These are phyloP conservation scores for Aporophyla nigra DNA, from an alignment of 2,888 invertebrate genomes.

Conservation along the genomic window DNA sequence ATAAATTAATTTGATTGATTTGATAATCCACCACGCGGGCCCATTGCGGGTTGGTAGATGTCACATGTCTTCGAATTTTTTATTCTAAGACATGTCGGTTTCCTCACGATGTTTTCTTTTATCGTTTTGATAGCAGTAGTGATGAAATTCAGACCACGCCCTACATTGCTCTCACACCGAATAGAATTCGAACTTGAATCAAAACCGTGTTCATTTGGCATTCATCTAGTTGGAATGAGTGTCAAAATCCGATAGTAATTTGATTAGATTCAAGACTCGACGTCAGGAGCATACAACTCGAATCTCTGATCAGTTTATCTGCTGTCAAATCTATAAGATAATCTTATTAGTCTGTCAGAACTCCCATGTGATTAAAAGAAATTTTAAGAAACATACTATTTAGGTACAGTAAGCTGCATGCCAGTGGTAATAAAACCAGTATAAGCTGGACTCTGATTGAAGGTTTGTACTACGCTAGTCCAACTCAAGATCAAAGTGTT, in stretches of 20 bases:
- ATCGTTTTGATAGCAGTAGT: too few relatives aligned
- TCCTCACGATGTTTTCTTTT: too few relatives aligned
- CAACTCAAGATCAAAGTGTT: background rate
- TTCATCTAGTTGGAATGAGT: background rate
- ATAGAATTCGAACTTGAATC: background rate
- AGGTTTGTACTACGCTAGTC: background rate
- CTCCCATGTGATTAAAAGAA: background rate
- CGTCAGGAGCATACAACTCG: background rate
- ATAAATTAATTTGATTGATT: too few relatives aligned
- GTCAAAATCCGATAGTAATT: constrained; percentile 16
- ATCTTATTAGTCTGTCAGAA: constrained; percentile 12
- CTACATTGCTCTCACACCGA: too few relatives aligned
- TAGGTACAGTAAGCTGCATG: background rate
- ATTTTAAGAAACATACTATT: background rate
- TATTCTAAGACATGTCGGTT: too few relatives aligned
- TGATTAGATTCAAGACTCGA: constrained; percentile 3
- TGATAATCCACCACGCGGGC: too few relatives aligned
- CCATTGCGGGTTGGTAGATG: too few relatives aligned
- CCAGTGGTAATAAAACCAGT: background rate
- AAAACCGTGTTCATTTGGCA: background rate
- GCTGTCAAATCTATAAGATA: constrained; percentile 6
- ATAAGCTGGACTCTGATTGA: background rate
- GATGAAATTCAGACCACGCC: too few relatives aligned
- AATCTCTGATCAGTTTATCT: background rate
- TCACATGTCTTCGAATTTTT: too few relatives aligned